Evolutionary conservation across 2,888 invertebrate genomes (phyloP), one percentile per base, ranked within the genome.

Genomic region (Phaonia tiefii): DNA sequence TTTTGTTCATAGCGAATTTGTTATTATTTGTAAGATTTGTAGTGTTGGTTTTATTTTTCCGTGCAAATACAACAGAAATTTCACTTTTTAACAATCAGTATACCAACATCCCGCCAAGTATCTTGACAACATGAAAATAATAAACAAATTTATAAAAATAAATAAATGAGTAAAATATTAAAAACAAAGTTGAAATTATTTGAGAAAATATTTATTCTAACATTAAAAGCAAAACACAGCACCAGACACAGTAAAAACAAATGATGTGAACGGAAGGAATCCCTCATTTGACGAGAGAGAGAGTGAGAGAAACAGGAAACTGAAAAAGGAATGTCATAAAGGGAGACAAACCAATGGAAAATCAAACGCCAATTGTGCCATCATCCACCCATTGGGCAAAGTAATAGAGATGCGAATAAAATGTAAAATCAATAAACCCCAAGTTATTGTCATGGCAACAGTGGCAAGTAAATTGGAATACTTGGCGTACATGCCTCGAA

Each of bases 171-270:
- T 17, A 74, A 49, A 70, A 70, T 51, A 73, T 42, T 73, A 79
- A 79, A 82, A 80, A 83, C 49, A 80, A 69, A 80, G 49, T 70
- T 11, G 44, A 76, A 80, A 80, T 80, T 80, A 80, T 76, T 80
- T 80, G 37, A 76, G 80, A 73, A 73, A 80, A 80, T 80, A 80
- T 80, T 80, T 80, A 76, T 73, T 80, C 42, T 76, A 46, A 73
- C 31, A 63, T 20, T 22, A 42, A 42, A 80, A 76, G 75, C 75
- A 80, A 80, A 80, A 70, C 63, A 49, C 73, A 63, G 67, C 67
- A 58, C 46, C 74, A 75, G 31, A 31, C 31, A 31, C 31, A 66
- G 65, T 22, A 20, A 75, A 79, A 79, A 79, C 79, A 75, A n/a
- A n/a, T n/a, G n/a, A n/a, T n/a, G n/a, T n/a, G n/a, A n/a, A n/a